phyloP scores from a whole-genome alignment of 1,140 invertebrate genomes.

The Mesaphorura yosii region DNA sequence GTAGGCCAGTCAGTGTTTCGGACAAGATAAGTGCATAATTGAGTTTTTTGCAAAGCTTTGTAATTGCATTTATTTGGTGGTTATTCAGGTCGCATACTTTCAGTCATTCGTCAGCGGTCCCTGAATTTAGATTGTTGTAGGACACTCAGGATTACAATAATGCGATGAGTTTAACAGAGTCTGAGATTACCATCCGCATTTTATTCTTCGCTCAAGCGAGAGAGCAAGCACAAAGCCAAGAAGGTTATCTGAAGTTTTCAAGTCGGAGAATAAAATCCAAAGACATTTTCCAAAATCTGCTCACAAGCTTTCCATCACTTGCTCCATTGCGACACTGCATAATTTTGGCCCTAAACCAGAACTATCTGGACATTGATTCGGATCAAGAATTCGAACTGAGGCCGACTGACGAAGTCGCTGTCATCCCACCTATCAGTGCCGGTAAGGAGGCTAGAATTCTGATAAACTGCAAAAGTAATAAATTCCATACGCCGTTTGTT shows the following conservation, averaged over 20 bases:
- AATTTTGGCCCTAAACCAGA: slow-evolving; percentile 59
- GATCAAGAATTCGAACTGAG: slow-evolving; percentile 46
- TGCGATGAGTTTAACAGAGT: too few relatives aligned
- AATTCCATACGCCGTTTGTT: neutral
- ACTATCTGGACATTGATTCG: slow-evolving; percentile 53
- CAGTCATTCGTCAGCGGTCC: too few relatives aligned
- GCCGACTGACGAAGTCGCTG: slow-evolving; percentile 60
- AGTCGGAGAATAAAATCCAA: slow-evolving; percentile 39
- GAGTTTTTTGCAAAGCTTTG: too few relatives aligned
- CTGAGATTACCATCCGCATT: slow-evolving; percentile 4
- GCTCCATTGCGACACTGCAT: slow-evolving; percentile 54
- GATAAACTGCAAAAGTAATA: slow-evolving; percentile 17
- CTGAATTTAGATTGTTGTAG: too few relatives aligned
- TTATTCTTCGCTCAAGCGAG: slow-evolving; percentile 78
- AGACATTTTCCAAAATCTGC: slow-evolving; percentile 47
- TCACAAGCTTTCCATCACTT: slow-evolving; percentile 48
- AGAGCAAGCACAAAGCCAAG: slow-evolving; percentile 55
- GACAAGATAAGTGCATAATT: too few relatives aligned
- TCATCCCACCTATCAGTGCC: slow-evolving; percentile 78
- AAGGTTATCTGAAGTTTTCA: slow-evolving; percentile 40
- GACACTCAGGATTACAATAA: too few relatives aligned
- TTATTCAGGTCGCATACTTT: too few relatives aligned
- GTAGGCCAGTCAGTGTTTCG: too few relatives aligned
- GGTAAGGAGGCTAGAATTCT: slow-evolving; percentile 40
- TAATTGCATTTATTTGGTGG: too few relatives aligned